Evolutionary conservation across 1,140 invertebrate genomes (phyloP), one percentile per base, ranked within the genome.

Genomic region (Muscidifurax raptorellus): DNA sequence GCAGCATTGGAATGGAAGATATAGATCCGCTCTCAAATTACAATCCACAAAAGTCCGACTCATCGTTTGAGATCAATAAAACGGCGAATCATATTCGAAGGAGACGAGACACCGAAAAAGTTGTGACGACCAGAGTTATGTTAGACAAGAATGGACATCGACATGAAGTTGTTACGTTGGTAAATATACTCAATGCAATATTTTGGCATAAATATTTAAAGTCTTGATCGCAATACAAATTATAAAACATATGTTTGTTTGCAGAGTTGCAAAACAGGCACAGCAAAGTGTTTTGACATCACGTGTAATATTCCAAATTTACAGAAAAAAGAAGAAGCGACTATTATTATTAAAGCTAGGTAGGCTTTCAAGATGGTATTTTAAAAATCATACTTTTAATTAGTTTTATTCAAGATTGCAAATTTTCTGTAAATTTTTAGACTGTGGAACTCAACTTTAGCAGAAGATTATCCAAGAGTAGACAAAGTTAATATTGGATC

Each of bases 401-500:
- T 32, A 4, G 15, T 22, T 59, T 59, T n/a, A 1, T 22, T 59
- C 52, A 7, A 22, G 30, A 28, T 76, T 44, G n/a, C 9, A 66
- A 66, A 71, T 71, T 36, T 66, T 44, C 69, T 12, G n/a, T 44
- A 40, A 67, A 69, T 72, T 88, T 89, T 80, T 71, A 95, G 97
- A 76, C 93, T 99, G 10, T 99, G 98, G 98, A 98, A 98, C 94
- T 95, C 96, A 1, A 98, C 98, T 0, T 93, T 99, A 18, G 96
- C 97, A 1, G 96, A 97, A 90, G 96, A 98, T 91, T 98, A 98
- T 92, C 96, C 96, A 0, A 94, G 95, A 72, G 96, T 98, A n/a
- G 96, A 97, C 90, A 94, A 95, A 69, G 97, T 98, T 0, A 94
- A 95, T 87, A 97, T 98, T 77, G 94, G 95, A 44, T 98, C 97